A percentile compares a stretch with the other conserved stretches of the same genome.
phyloP scores from a whole-genome alignment of 2,888 invertebrate species.

The Dryadula phaetusa region DNA sequence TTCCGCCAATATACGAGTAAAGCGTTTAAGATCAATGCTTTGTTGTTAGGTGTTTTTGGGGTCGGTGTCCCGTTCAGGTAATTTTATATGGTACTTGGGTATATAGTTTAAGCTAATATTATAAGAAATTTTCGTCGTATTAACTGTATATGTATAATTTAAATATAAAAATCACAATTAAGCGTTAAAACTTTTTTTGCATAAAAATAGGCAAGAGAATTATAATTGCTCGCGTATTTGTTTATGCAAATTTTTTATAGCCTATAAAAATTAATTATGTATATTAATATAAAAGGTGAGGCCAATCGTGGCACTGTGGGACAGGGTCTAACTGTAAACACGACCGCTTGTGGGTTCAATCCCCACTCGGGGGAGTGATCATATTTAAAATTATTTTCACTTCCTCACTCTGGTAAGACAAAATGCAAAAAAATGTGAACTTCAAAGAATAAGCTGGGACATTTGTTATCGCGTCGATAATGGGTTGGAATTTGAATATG shows the following conservation, averaged over 20 bases:
- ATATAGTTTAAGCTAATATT: slow-evolving; percentile 8
- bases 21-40: neutral
- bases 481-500: no score
- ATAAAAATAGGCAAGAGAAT: slow-evolving; percentile 6
- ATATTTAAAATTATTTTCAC: no score
- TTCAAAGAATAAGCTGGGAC: no score
- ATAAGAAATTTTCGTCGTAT: neutral
- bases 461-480: no score
- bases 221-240: slow-evolving; percentile 1
- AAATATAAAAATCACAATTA: neutral
- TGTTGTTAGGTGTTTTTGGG: neutral
- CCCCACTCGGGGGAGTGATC: no score
- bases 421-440: no score
- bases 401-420: no score
- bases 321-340: no score
- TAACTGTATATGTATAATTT: slow-evolving; percentile 5
- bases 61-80: slow-evolving; percentile 5
- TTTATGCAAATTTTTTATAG: slow-evolving; percentile 3
- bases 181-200: neutral
- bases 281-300: neutral
- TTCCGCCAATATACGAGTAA: slow-evolving; percentile 6
- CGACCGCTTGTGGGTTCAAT: no score
- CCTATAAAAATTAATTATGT: slow-evolving; percentile 4
- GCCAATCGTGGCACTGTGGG: no score
- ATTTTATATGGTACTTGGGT: slow-evolving; percentile 11